Evolutionary conservation across 2,888 invertebrate genomes (phyloP).

Genomic region (Folsomia candida): DNA sequence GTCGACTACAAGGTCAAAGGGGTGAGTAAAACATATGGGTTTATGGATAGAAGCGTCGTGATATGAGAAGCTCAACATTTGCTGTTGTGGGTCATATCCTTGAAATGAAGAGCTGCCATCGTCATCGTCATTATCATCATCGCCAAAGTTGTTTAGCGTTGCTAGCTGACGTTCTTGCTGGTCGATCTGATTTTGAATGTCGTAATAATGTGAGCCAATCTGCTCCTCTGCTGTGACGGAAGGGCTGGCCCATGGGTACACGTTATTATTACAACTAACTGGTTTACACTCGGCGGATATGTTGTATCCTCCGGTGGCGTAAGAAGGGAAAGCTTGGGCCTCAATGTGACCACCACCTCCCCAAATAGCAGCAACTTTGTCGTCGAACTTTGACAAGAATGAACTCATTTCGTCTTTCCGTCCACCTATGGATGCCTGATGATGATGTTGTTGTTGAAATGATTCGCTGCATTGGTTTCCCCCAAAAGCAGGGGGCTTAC

Average conservation of each 20-base stretch:
- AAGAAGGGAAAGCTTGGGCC: too few relatives aligned
- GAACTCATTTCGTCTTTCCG: constrained; percentile 45
- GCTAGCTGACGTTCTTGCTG: not conserved
- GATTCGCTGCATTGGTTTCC: not conserved
- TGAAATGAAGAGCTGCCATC: not conserved
- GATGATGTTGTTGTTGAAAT: not conserved
- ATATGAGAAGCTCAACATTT: not conserved
- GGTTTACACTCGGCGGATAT: constrained; percentile 34
- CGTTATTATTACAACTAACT: constrained; percentile 21
- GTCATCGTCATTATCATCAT: not conserved
- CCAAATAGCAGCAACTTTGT: constrained; percentile 50
- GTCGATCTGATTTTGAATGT: constrained; percentile 14
- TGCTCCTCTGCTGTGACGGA: constrained; percentile 23
- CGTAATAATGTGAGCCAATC: not conserved
- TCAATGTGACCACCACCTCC: constrained; percentile 29
- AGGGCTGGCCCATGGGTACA: constrained; percentile 35
- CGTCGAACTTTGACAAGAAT: constrained; percentile 50
- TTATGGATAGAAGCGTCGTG: not conserved
- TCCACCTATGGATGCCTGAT: not conserved
- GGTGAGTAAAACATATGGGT: too few relatives aligned
- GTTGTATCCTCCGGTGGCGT: too few relatives aligned
- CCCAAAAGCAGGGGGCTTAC: not conserved
- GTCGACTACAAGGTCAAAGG: too few relatives aligned
- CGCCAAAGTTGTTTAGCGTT: not conserved
- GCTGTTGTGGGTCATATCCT: not conserved